Evolutionary conservation across 2,113 vertebrate species (phyloP).

Genomic region (Dissostichus mawsoni): DNA sequence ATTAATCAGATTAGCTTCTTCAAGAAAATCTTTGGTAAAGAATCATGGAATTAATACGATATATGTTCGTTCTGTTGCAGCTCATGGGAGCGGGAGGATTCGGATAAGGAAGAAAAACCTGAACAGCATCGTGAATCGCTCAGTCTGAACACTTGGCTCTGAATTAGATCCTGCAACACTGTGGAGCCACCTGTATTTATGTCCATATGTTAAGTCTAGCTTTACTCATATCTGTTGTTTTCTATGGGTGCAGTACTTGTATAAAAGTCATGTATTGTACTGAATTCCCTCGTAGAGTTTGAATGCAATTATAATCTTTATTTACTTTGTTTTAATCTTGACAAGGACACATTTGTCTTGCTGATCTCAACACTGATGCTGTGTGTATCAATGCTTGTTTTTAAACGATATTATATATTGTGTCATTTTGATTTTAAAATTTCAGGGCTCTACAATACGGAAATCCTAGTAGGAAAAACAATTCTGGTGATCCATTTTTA

Average conservation of each 20-base stretch:
- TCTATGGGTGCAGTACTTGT: background rate
- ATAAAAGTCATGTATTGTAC: background rate
- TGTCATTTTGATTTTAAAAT: background rate
- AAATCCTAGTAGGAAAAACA: too few species aligned
- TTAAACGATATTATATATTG: background rate
- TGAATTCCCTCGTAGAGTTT: background rate
- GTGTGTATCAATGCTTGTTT: background rate
- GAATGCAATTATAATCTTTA: background rate
- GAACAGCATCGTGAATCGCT: constrained; percentile 46
- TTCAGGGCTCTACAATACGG: background rate
- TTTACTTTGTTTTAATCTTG: constrained; percentile 6
- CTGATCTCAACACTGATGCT: background rate
- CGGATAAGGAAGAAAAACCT: constrained; percentile 80
- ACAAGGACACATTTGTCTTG: constrained; percentile 56
- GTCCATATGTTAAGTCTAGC: constrained; percentile 29
- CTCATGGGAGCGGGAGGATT: constrained; percentile 45
- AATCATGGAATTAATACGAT: background rate
- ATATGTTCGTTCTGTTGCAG: constrained; percentile 49
- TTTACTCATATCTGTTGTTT: constrained; percentile 9
- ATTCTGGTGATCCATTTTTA: too few species aligned
- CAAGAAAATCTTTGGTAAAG: background rate
- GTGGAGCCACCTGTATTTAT: constrained; percentile 61
- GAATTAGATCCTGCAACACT: background rate
- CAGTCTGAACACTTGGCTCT: constrained; percentile 35
- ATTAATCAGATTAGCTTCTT: background rate